These are phyloP conservation scores for Lepidurus packardi DNA, from an alignment of 1,140 invertebrate genomes.

Conservation along the genomic window DNA sequence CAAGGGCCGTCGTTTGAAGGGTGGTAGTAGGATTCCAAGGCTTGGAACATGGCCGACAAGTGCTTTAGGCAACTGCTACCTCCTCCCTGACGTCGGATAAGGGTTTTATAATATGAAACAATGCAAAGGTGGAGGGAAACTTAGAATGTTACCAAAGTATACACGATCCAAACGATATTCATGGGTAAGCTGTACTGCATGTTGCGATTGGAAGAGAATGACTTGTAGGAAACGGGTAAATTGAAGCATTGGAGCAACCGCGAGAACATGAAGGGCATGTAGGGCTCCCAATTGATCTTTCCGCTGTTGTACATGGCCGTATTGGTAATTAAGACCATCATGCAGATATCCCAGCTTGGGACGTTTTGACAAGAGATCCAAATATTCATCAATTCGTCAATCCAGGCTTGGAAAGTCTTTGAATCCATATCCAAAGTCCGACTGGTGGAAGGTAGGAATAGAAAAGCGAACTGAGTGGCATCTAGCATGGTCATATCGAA, in stretches of 20 bases:
- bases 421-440: conserved; percentile 47
- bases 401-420: conserved; percentile 69
- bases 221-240: conserved; percentile 69
- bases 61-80: conserved; percentile 48
- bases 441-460: conserved; percentile 64
- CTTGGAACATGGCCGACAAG: conserved; percentile 71
- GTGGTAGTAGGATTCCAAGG: conserved; percentile 81
- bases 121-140: not conserved
- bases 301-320: conserved; percentile 71
- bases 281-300: conserved; percentile 78
- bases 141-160: conserved; percentile 50
- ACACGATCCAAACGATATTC: conserved; percentile 64
- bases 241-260: conserved; percentile 68
- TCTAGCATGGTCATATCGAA: conserved; percentile 56
- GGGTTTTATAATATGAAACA: not conserved
- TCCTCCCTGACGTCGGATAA: conserved; percentile 23
- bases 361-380: conserved; percentile 69
- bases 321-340: conserved; percentile 66
- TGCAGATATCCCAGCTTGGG: conserved; percentile 61
- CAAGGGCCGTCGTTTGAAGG: conserved; percentile 79
- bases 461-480: conserved; percentile 58
- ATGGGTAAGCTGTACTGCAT: conserved; percentile 53
- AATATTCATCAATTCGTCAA: conserved; percentile 71
- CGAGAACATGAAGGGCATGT: conserved; percentile 74
- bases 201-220: conserved; percentile 30